Percentiles rank a stretch among this genome's conserved stretches.
These are phyloP conservation scores for Schrankia costaestrigalis DNA, from an alignment of 2,888 invertebrate species.

Conservation along the genomic window DNA sequence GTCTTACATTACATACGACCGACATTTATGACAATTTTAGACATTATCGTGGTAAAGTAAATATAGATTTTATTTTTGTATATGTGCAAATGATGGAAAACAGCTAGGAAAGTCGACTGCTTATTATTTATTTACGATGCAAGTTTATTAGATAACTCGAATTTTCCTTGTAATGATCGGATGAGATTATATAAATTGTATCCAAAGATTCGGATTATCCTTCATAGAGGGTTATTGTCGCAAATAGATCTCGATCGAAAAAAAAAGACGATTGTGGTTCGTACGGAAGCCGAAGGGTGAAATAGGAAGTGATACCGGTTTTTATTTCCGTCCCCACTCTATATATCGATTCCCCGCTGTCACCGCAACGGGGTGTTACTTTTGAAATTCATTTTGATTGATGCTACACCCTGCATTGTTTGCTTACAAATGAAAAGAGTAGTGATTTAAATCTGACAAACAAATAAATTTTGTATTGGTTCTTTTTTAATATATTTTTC, in stretches of 20 bases:
- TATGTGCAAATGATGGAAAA: slow-evolving; percentile 26
- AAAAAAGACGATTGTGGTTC: slow-evolving; percentile 33
- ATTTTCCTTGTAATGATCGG: slow-evolving; percentile 11
- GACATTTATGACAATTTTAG: background rate
- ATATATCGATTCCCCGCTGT: slow-evolving; percentile 62
- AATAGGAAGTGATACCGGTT: slow-evolving; percentile 70
- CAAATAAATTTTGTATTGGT: slow-evolving; percentile 25
- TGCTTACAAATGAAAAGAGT: slow-evolving; percentile 42
- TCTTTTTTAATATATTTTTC: slow-evolving; percentile 21
- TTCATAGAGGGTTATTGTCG: slow-evolving; percentile 17
- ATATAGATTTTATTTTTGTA: no score
- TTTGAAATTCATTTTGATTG: slow-evolving; percentile 62
- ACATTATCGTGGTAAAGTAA: slow-evolving; percentile 2
- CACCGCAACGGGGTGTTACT: slow-evolving; percentile 60
- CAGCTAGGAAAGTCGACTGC: slow-evolving; percentile 3
- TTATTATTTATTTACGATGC: slow-evolving; percentile 13
- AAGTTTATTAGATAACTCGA: slow-evolving; percentile 11
- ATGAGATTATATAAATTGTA: slow-evolving; percentile 1
- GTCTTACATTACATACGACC: no score
- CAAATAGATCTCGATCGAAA: slow-evolving; percentile 31
- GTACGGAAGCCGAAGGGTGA: slow-evolving; percentile 55
- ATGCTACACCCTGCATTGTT: slow-evolving; percentile 52
- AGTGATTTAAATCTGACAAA: slow-evolving; percentile 38
- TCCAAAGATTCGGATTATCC: slow-evolving; percentile 1
- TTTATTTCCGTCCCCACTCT: slow-evolving; percentile 61